Evolutionary conservation across 1,140 invertebrate genomes (phyloP).

Genomic region (Drosophila bipectinata): DNA sequence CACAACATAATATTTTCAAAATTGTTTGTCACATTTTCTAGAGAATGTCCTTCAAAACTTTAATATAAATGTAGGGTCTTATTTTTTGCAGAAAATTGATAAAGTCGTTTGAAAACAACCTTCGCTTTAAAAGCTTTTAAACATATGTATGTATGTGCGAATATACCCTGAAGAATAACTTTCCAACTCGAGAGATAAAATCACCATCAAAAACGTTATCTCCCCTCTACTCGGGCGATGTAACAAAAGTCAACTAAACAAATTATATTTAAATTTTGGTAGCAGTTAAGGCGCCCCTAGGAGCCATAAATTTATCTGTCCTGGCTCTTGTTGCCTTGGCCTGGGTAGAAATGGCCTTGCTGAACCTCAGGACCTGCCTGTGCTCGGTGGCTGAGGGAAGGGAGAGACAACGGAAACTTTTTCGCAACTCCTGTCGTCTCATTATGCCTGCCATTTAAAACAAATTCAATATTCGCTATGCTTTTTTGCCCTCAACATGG

Average conservation of each 20-base stretch:
- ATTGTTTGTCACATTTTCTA: background rate
- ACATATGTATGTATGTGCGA: background rate
- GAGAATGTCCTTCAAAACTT: no score
- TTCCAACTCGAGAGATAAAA: constrained; percentile 1
- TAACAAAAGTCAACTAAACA: constrained; percentile 44
- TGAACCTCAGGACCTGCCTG: background rate
- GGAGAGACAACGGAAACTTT: constrained; percentile 33
- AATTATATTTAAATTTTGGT: constrained; percentile 58
- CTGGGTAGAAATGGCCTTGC: constrained; percentile 1
- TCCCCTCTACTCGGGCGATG: background rate
- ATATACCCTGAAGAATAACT: background rate
- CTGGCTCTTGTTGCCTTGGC: background rate
- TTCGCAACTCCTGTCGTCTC: constrained; percentile 50
- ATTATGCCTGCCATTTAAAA: constrained; percentile 77
- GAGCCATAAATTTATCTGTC: constrained; percentile 47
- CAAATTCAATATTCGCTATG: constrained; percentile 74
- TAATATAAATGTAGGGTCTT: no score
- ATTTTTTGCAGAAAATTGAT: background rate
- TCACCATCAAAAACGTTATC: constrained; percentile 13
- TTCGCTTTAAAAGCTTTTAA: background rate
- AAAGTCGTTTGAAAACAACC: background rate
- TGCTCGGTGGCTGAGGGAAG: background rate
- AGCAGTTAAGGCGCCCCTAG: constrained; percentile 45
- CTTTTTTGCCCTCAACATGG: constrained; percentile 57
- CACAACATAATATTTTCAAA: no score